Evolutionary conservation across 2,113 vertebrate species (phyloP).

Genomic region (Anas platyrhynchos): DNA sequence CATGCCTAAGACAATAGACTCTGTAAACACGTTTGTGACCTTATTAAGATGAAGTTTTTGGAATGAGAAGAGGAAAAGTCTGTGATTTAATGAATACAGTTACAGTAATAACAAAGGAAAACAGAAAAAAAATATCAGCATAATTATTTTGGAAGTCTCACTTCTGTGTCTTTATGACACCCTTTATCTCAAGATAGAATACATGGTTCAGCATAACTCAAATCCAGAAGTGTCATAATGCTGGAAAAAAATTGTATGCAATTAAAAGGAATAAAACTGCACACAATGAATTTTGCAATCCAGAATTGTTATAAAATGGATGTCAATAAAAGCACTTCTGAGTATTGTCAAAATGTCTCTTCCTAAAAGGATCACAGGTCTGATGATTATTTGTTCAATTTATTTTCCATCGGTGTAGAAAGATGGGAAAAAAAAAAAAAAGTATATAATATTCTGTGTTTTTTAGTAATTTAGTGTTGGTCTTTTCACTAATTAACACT

Average conservation of each 20-base stretch:
- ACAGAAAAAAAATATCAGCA: background rate
- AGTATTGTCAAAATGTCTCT: background rate
- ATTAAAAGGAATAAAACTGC: background rate
- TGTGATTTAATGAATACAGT: background rate
- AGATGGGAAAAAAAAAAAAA: background rate
- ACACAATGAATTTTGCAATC: background rate
- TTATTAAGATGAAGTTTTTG: background rate
- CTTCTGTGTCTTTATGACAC: background rate
- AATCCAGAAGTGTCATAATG: background rate
- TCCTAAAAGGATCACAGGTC: background rate
- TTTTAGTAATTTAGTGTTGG: background rate
- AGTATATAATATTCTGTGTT: background rate
- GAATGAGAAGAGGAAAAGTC: background rate
- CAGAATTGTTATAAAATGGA: background rate
- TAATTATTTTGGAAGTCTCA: background rate
- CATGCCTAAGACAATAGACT: background rate
- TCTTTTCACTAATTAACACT: background rate
- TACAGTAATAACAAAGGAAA: background rate
- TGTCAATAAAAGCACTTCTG: background rate
- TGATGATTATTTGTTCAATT: background rate
- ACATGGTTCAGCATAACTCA: background rate
- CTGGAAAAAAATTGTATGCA: background rate
- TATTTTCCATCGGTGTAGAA: background rate
- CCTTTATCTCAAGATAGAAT: background rate
- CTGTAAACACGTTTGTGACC: background rate